Percentiles rank a stretch among this genome's conserved stretches.
phyloP scores from a whole-genome alignment of 2,113 vertebrate species.

The Psittacula cyanocephala region DNA sequence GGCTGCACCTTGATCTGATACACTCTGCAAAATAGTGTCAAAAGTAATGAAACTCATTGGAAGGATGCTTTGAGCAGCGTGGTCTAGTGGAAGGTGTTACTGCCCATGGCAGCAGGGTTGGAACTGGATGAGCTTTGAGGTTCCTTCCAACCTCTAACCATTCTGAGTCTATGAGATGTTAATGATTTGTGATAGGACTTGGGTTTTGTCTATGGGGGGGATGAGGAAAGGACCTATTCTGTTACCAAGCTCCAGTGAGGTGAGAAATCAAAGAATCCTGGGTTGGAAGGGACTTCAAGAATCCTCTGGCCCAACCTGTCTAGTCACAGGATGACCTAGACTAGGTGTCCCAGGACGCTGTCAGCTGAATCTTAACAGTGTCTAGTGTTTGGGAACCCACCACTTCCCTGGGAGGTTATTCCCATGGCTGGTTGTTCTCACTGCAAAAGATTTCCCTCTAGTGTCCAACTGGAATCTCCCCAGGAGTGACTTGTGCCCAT shows the following conservation, averaged over 20 bases:
- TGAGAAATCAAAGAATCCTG: neutral
- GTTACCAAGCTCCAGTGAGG: neutral
- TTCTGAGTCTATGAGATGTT: neutral
- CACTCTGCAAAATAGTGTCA: neutral
- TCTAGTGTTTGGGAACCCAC: neutral
- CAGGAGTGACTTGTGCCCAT: neutral
- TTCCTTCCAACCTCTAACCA: neutral
- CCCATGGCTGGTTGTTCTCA: neutral
- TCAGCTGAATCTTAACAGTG: neutral
- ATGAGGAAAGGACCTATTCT: neutral
- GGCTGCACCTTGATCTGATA: neutral
- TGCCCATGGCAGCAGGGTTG: neutral
- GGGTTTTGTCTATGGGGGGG: neutral
- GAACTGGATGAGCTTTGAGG: neutral
- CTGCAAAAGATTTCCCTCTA: neutral
- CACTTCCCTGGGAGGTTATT: neutral
- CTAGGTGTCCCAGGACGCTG: neutral
- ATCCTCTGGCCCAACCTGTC: neutral
- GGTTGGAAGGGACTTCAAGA: neutral
- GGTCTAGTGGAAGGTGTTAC: neutral
- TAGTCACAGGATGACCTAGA: neutral
- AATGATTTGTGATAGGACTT: neutral
- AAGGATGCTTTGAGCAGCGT: neutral
- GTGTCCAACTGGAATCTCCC: neutral
- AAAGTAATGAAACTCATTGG: neutral